Conservation (phyloP, 2,888 invertebrate genomes). For the Callinectes sapidus region DNA sequence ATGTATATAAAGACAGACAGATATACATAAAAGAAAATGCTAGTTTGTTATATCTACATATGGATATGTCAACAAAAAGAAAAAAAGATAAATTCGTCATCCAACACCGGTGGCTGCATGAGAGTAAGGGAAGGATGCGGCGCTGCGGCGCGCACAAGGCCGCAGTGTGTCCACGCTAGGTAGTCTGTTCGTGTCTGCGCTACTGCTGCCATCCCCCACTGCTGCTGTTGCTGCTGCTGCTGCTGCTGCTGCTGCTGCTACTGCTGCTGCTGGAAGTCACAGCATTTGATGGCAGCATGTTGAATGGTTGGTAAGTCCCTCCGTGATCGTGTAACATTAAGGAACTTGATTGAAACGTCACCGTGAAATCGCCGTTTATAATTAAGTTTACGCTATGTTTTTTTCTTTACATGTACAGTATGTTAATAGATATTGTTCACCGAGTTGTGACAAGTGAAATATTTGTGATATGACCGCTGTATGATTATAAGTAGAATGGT, state of each 20-base stretch:
- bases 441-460: neutral
- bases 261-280: neutral
- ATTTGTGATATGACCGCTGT: neutral
- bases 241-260: neutral
- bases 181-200: neutral
- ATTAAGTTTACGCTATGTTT: neutral
- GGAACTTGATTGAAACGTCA: neutral
- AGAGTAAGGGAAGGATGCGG: neutral
- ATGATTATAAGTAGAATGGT: neutral
- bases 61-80: neutral
- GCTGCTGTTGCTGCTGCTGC: too few relatives aligned
- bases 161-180: neutral
- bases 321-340: neutral
- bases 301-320: neutral
- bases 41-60: neutral
- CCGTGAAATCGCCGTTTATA: neutral
- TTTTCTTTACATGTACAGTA: neutral
- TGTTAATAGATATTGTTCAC: neutral
- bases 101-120: neutral
- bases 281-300: neutral
- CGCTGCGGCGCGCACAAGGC: neutral
- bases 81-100: neutral
- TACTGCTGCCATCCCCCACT: neutral
- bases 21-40: neutral
- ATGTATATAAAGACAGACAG: too few relatives aligned